Evolutionary conservation across 2,113 vertebrate genomes (phyloP).

Genomic region (Urocynchramus pylzowi): DNA sequence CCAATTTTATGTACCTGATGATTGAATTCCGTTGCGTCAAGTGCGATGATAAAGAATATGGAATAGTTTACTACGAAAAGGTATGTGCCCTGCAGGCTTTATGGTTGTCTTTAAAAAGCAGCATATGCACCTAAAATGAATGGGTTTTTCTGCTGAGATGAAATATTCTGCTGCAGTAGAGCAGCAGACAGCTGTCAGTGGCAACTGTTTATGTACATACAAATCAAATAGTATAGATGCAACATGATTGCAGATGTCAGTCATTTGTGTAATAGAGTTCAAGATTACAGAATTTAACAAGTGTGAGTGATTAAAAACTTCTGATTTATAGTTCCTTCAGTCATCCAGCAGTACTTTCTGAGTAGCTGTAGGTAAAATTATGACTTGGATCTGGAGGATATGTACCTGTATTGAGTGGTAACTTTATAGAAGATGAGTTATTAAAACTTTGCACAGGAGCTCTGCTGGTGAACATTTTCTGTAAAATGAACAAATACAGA

Average conservation of each 20-base stretch:
- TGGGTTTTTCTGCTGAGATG: conserved; percentile 22
- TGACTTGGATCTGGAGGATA: neutral
- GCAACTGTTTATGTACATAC: conserved; percentile 41
- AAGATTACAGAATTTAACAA: conserved; percentile 53
- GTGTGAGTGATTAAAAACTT: conserved; percentile 51
- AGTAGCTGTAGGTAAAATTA: neutral
- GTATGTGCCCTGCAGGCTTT: conserved; percentile 71
- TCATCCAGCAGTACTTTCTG: neutral
- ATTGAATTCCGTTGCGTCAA: conserved; percentile 97
- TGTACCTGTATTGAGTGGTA: neutral
- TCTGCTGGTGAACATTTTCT: neutral
- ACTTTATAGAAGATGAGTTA: neutral
- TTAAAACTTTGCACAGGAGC: neutral
- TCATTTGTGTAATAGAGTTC: conserved; percentile 48
- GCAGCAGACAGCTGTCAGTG: conserved; percentile 54
- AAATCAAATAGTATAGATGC: conserved; percentile 48
- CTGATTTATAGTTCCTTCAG: conserved; percentile 28
- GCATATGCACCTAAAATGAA: conserved; percentile 12
- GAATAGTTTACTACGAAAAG: conserved; percentile 98
- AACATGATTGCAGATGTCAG: conserved; percentile 47
- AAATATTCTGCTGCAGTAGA: conserved; percentile 22
- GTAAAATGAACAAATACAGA: neutral
- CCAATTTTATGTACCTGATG: conserved; percentile 99
- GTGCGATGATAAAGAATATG: conserved; percentile 91
- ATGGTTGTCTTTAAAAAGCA: neutral